phyloP scores from a whole-genome alignment of 2,797 vertebrate genomes.

The Oceanodroma leucorhoa region DNA sequence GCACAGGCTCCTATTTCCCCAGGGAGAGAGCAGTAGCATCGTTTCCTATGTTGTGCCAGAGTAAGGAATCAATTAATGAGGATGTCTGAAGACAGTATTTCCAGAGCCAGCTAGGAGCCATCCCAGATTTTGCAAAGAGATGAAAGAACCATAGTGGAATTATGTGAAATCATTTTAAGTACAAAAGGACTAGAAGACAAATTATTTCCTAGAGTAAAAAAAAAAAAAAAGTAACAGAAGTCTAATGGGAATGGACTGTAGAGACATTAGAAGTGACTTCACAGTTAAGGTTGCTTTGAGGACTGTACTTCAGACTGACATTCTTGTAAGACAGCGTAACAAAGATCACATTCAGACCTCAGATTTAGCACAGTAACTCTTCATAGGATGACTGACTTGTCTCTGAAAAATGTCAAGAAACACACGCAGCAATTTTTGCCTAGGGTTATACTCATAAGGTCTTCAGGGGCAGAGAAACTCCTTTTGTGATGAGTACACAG shows the following conservation, averaged over 20 bases:
- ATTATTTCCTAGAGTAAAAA: constrained; percentile 17
- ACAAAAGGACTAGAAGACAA: constrained; percentile 27
- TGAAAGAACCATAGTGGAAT: constrained; percentile 19
- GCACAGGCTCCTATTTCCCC: not conserved
- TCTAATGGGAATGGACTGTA: not conserved
- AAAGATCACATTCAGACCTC: constrained; percentile 44
- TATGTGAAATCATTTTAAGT: constrained; percentile 8
- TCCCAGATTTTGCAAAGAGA: constrained; percentile 36
- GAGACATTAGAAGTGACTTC: not conserved
- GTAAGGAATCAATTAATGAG: constrained; percentile 62
- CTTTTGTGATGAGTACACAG: not conserved
- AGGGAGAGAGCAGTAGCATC: constrained; percentile 23
- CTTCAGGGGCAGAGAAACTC: not conserved
- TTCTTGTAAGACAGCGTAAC: constrained; percentile 30
- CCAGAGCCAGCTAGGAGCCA: constrained; percentile 48
- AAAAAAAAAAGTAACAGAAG: not conserved
- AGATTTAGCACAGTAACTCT: not conserved
- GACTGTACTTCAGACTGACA: constrained; percentile 7
- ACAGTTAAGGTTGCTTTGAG: not conserved
- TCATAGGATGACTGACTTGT: not conserved
- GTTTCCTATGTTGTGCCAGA: not conserved
- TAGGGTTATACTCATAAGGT: constrained; percentile 14
- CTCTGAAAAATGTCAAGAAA: constrained; percentile 45
- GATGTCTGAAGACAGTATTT: constrained; percentile 39
- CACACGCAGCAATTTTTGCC: not conserved